Evolutionary conservation across 2,113 vertebrate species (phyloP).

Genomic region (Actinemys pallida): DNA sequence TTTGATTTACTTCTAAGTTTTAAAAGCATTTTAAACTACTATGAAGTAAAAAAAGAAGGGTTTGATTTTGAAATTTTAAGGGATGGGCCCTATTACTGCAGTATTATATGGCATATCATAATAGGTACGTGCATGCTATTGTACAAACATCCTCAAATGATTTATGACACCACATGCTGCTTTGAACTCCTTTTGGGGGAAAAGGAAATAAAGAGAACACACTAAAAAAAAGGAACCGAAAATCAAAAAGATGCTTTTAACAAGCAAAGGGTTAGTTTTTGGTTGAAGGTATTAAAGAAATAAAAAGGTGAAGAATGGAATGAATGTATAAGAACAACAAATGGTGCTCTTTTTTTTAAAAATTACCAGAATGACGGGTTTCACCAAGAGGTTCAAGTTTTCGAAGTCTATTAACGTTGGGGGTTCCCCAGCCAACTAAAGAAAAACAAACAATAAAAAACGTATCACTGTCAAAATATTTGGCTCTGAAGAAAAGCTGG

Average conservation of each 20-base stretch:
- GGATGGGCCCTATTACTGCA: neutral
- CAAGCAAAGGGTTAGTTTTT: slow-evolving; percentile 23
- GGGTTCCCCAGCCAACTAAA: slow-evolving; percentile 86
- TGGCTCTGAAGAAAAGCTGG: neutral
- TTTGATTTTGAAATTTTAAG: neutral
- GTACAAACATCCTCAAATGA: neutral
- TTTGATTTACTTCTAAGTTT: neutral
- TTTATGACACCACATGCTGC: rapidly evolving
- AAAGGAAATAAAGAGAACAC: neutral
- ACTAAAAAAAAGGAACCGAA: neutral
- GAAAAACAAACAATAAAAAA: slow-evolving; percentile 77
- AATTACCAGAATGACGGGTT: slow-evolving; percentile 84
- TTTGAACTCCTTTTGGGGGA: neutral
- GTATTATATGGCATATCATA: neutral
- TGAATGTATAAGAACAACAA: slow-evolving; percentile 37
- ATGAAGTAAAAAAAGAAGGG: neutral
- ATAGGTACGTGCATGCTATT: neutral
- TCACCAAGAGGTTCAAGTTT: slow-evolving; percentile 87
- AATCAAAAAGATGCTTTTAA: slow-evolving; percentile 70
- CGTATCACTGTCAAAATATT: neutral
- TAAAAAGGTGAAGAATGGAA: slow-evolving; percentile 48
- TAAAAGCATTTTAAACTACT: neutral
- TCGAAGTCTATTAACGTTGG: slow-evolving; percentile 84
- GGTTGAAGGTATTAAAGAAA: slow-evolving; percentile 10
- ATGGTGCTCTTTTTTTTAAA: slow-evolving; percentile 60